Percentiles rank a stretch among this genome's conserved stretches.
Evolutionary conservation across 2,888 invertebrate species (phyloP).

Genomic region (Loripinus fragilis): DNA sequence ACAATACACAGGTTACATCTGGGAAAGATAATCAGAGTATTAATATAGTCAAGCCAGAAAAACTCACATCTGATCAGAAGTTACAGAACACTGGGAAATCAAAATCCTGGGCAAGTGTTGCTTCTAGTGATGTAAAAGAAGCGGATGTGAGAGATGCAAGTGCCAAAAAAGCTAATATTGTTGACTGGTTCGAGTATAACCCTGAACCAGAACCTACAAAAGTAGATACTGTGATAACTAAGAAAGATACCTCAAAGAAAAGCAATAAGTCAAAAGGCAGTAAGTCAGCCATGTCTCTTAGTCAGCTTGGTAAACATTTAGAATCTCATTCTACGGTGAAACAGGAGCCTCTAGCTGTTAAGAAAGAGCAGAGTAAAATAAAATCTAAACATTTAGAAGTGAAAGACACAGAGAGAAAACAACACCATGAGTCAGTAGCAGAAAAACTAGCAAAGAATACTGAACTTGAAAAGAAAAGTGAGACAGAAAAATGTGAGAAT

Average conservation of each 20-base stretch:
- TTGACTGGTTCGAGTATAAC: conserved; percentile 62
- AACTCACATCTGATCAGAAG: background rate
- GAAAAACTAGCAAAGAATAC: conserved; percentile 14
- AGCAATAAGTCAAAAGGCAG: conserved; percentile 5
- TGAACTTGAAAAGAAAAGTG: background rate
- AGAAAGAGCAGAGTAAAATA: background rate
- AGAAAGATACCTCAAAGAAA: conserved; percentile 9
- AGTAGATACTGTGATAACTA: background rate
- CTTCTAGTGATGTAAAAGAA: background rate
- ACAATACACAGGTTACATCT: background rate
- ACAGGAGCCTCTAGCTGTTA: background rate
- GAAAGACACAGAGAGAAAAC: background rate
- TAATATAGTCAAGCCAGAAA: background rate
- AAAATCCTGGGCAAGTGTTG: conserved; percentile 9
- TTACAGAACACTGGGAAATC: background rate
- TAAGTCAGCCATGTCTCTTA: background rate
- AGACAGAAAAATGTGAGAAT: background rate
- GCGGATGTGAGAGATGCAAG: background rate
- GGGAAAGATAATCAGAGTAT: background rate
- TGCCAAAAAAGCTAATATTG: conserved; percentile 37
- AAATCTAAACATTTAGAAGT: background rate
- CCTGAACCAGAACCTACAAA: conserved; percentile 23
- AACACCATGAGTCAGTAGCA: conserved; percentile 12
- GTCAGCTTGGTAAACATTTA: background rate
- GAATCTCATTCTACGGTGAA: background rate